These are phyloP conservation scores for Hedya salicella DNA, from an alignment of 2,888 invertebrate species.

Conservation along the genomic window DNA sequence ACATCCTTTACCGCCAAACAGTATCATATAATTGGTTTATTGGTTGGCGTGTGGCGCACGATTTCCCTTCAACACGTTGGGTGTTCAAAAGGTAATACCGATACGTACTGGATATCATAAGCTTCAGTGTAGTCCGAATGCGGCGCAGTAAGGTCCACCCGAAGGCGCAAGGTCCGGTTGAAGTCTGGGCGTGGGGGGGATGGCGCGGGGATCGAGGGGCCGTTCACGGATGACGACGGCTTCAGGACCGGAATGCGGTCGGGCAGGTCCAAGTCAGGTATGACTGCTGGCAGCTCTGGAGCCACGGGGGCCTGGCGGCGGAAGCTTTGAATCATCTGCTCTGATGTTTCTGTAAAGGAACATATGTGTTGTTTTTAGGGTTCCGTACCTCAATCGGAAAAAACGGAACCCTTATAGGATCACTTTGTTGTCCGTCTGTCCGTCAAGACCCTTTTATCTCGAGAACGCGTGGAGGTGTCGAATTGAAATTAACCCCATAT, in stretches of 20 bases:
- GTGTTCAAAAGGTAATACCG: background rate
- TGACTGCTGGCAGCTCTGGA: constrained; percentile 17
- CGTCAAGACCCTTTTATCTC: too few relatives aligned
- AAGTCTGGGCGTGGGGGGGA: constrained; percentile 56
- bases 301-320: constrained; percentile 17
- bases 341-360: constrained; percentile 21
- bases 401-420: too few relatives aligned
- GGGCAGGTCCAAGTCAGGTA: constrained; percentile 36
- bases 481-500: too few relatives aligned
- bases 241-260: constrained; percentile 20
- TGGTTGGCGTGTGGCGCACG: too few relatives aligned
- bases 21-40: too few relatives aligned
- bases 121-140: constrained; percentile 68
- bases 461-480: too few relatives aligned
- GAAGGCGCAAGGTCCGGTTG: constrained; percentile 58
- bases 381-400: too few relatives aligned
- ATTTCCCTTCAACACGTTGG: too few relatives aligned
- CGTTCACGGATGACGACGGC: constrained; percentile 29
- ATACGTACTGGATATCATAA: constrained; percentile 62
- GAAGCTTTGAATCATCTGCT: constrained; percentile 37
- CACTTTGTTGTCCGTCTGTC: too few relatives aligned
- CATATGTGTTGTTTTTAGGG: too few relatives aligned
- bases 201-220: constrained; percentile 31
- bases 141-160: constrained; percentile 63
- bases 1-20: too few relatives aligned